Conservation (phyloP, 2,113 vertebrate genomes). For the Barnardius zonarius region DNA sequence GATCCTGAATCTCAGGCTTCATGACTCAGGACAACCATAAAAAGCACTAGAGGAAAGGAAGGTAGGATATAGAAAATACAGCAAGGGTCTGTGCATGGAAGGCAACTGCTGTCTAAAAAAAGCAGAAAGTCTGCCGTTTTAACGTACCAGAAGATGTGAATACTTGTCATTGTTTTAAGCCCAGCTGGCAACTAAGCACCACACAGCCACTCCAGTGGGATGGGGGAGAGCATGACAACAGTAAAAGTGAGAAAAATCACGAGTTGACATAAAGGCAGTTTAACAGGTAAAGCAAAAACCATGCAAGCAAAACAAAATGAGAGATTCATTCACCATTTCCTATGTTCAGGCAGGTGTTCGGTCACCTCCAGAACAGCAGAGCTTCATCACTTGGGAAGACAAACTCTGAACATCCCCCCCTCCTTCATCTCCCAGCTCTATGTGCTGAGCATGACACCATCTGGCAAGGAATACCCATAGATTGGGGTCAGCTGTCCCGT, state of each 20-base stretch:
- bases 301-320: not conserved
- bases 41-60: not conserved
- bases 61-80: not conserved
- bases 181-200: not conserved
- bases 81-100: not conserved
- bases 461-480: not conserved
- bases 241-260: not conserved
- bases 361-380: not conserved
- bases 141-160: not conserved
- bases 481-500: not conserved
- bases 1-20: not conserved
- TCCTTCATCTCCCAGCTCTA: not conserved
- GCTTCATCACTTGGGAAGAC: not conserved
- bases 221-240: not conserved
- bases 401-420: not conserved
- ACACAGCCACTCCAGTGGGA: not conserved
- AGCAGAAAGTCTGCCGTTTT: not conserved
- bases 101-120: not conserved
- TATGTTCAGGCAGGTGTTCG: not conserved
- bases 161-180: not conserved
- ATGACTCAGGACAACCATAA: not conserved
- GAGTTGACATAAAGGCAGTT: not conserved
- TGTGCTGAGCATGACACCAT: not conserved
- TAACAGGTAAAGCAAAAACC: not conserved
- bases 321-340: not conserved